Evolutionary conservation across 2,113 vertebrate species (phyloP).

Genomic region (Vireo altiloquus): DNA sequence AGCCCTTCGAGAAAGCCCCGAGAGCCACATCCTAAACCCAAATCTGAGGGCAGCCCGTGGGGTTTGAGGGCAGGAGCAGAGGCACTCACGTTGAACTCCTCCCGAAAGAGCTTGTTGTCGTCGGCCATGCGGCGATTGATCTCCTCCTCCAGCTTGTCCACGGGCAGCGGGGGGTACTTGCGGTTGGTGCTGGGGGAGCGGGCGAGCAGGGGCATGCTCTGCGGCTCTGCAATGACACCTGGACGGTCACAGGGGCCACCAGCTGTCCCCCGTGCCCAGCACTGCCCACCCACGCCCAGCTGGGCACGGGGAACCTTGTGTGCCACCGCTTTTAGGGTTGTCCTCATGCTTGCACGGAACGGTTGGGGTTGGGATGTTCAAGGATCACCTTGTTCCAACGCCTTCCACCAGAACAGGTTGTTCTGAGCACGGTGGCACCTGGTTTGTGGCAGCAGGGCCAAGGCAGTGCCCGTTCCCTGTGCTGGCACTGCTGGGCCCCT

Average conservation of each 20-base stretch:
- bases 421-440: not conserved
- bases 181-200: conserved; percentile 97
- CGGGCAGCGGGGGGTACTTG: conserved; percentile 92
- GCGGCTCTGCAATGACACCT: conserved; percentile 79
- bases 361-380: not conserved
- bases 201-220: conserved; percentile 94
- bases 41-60: accelerated
- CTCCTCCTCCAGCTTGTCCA: conserved; percentile 97
- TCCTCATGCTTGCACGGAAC: accelerated
- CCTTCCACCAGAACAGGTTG: not conserved
- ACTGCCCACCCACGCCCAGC: accelerated
- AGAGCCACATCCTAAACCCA: accelerated
- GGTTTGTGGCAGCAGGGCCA: not conserved
- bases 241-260: not conserved
- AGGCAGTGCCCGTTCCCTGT: not conserved
- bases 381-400: not conserved
- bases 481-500: not conserved
- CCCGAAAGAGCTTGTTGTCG: conserved; percentile 97
- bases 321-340: accelerated
- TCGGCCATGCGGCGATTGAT: conserved; percentile 98
- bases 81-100: conserved; percentile 93
- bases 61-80: not conserved
- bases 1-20: too few species aligned
- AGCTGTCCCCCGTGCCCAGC: accelerated
- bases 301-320: not conserved